phyloP scores from a whole-genome alignment of 2,797 vertebrate genomes.

The Periparus ater region DNA sequence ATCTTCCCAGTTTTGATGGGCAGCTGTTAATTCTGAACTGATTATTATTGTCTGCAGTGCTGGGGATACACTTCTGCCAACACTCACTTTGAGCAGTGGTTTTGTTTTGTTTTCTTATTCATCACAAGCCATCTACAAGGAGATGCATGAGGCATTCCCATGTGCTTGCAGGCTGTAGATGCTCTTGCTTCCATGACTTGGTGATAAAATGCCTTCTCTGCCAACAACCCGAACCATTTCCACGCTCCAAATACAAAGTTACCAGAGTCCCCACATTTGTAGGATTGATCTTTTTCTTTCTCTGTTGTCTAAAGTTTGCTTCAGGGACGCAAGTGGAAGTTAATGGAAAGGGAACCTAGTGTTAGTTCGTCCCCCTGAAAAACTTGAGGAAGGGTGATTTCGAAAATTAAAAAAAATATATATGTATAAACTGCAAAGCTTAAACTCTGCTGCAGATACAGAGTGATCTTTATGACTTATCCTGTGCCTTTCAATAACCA shows the following conservation, averaged over 20 bases:
- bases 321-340: not conserved
- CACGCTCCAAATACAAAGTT: not conserved
- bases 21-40: not conserved
- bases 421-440: not conserved
- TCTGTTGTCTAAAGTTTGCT: not conserved
- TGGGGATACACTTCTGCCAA: not conserved
- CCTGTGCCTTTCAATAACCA: not conserved
- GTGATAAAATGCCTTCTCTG: not conserved
- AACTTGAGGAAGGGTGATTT: not conserved
- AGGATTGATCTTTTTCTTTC: not conserved
- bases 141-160: accelerated
- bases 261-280: accelerated
- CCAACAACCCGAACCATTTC: not conserved
- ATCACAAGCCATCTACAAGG: not conserved
- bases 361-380: not conserved
- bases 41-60: not conserved
- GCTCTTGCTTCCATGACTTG: not conserved
- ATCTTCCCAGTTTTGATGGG: not conserved
- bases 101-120: not conserved
- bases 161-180: not conserved
- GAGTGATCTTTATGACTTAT: not conserved
- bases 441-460: not conserved
- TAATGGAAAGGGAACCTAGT: not conserved
- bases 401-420: not conserved
- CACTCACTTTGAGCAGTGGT: not conserved